Conservation (phyloP, 1,140 invertebrate genomes). For the Caenorhabditis elegans region DNA sequence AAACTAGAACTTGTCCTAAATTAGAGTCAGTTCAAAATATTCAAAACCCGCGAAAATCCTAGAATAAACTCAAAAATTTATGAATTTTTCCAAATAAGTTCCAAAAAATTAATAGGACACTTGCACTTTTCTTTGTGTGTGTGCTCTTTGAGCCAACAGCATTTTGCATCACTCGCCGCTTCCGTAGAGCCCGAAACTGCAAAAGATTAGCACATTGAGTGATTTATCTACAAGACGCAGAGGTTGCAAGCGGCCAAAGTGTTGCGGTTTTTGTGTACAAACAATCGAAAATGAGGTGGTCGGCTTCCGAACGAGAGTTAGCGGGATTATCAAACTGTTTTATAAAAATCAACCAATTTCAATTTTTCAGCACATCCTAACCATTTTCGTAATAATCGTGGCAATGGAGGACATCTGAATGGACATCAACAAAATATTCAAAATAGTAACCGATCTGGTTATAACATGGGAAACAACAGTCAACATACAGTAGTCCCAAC, state of each 20-base stretch:
- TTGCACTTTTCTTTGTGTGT: conserved; percentile 5
- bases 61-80: too few relatives aligned
- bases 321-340: background rate
- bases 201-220: background rate
- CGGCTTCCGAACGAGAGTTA: background rate
- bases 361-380: conserved; percentile 6
- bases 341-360: background rate
- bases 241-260: background rate
- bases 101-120: background rate
- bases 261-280: conserved; percentile 26
- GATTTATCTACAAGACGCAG: background rate
- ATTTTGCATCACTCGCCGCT: conserved; percentile 22
- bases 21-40: too few relatives aligned
- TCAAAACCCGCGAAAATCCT: too few relatives aligned
- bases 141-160: background rate
- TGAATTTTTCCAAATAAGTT: too few relatives aligned
- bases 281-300: background rate
- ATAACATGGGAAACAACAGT: background rate
- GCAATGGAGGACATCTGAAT: background rate
- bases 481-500: background rate
- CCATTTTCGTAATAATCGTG: background rate
- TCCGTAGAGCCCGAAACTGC: background rate
- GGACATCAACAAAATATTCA: background rate
- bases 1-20: too few relatives aligned
- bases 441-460: too few relatives aligned